Conservation (phyloP, 2,113 vertebrate species). For the Periophthalmodon schlosseri region DNA sequence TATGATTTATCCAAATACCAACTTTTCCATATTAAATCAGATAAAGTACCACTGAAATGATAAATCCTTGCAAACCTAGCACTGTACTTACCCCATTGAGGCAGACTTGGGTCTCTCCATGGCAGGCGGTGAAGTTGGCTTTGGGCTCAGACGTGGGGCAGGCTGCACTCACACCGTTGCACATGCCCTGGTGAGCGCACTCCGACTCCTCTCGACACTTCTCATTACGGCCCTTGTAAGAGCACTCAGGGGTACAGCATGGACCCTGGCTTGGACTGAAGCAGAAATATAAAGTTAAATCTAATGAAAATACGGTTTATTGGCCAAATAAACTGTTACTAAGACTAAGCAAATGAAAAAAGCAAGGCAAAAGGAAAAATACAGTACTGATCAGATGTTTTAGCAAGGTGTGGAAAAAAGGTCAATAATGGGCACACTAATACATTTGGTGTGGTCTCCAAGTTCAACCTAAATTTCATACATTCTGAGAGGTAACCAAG, state of each 20-base stretch:
- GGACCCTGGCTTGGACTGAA: conserved; percentile 95
- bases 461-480: too few relatives aligned
- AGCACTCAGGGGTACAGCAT: conserved; percentile 85
- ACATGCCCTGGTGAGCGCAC: conserved; percentile 91
- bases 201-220: conserved; percentile 96
- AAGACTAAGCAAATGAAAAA: background rate
- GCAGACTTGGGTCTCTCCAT: conserved; percentile 96
- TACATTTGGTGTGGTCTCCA: too few relatives aligned
- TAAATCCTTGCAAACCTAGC: background rate
- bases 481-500: too few relatives aligned
- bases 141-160: conserved; percentile 93
- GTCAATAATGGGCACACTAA: too few relatives aligned
- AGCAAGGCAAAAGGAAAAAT: background rate
- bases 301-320: too few relatives aligned
- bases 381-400: background rate
- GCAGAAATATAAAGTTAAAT: background rate
- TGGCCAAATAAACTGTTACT: too few relatives aligned
- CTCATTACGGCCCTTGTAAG: conserved; percentile 81
- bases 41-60: background rate
- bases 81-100: conserved; percentile 87
- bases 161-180: conserved; percentile 83
- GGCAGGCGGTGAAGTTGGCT: conserved; percentile 93
- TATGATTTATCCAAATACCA: too few relatives aligned
- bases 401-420: background rate
- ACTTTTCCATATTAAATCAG: too few relatives aligned